Percentiles rank a stretch among this genome's conserved stretches.
Conservation (phyloP, 2,888 invertebrate genomes). For the Boloria selene region DNA sequence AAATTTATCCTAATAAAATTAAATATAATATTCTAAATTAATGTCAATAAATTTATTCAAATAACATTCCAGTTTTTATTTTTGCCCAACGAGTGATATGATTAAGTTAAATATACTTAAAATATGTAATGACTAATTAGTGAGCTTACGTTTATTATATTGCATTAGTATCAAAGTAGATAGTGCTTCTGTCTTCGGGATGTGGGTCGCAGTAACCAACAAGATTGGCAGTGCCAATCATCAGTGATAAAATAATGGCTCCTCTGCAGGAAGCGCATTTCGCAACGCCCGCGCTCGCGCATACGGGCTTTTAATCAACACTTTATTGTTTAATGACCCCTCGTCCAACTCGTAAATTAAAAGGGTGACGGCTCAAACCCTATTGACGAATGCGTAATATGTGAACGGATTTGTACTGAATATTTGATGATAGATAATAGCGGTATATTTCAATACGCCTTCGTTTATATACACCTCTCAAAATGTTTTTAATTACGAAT, state of each 20-base stretch:
- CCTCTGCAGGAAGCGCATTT: constrained; percentile 76
- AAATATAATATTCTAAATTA: too few species aligned
- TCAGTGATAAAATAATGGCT: constrained; percentile 80
- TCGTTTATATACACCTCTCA: constrained; percentile 17
- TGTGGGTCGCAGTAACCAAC: constrained; percentile 35
- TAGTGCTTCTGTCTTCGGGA: constrained; percentile 13
- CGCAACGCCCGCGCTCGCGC: constrained; percentile 68
- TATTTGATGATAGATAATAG: constrained; percentile 70
- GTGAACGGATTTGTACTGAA: constrained; percentile 70
- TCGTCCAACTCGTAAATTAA: constrained; percentile 79
- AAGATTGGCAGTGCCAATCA: constrained; percentile 67
- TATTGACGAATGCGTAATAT: constrained; percentile 78
- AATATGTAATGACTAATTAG: too few species aligned
- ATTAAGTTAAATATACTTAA: too few species aligned
- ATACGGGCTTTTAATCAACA: constrained; percentile 83
- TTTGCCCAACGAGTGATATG: too few species aligned
- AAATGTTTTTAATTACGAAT: constrained; percentile 1
- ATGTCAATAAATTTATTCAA: too few species aligned
- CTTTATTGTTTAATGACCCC: constrained; percentile 83
- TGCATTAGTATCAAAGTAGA: neutral
- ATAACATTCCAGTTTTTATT: too few species aligned
- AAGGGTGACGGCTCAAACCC: constrained; percentile 81
- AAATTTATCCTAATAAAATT: too few species aligned
- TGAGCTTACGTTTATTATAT: neutral
- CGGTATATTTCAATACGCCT: constrained; percentile 34